A percentile compares a stretch with the other conserved stretches of the same genome.
These are phyloP conservation scores for Zele albiditarsus DNA, from an alignment of 2,888 invertebrate genomes.

Conservation along the genomic window DNA sequence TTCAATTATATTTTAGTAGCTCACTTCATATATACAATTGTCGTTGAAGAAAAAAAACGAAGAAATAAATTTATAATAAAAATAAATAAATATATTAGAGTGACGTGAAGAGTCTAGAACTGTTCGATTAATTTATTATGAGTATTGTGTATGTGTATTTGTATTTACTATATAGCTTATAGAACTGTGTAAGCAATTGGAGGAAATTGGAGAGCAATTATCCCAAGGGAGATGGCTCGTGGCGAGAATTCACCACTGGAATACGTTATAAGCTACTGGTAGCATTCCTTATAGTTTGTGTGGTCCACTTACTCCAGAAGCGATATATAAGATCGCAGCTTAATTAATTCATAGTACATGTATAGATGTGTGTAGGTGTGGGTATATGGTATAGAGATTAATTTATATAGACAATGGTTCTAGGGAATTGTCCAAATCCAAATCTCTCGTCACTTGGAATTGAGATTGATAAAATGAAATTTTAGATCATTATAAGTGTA, in stretches of 20 bases:
- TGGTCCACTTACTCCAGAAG: slow-evolving; percentile 14
- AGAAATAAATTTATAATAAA: not conserved
- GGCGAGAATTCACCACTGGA: slow-evolving; percentile 23
- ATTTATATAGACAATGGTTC: not conserved
- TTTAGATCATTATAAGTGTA: not conserved
- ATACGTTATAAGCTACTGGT: slow-evolving; percentile 26
- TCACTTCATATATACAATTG: slow-evolving; percentile 5
- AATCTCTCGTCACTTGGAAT: not conserved
- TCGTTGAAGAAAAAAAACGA: not conserved
- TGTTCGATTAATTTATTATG: slow-evolving; percentile 7
- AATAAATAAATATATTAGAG: not conserved
- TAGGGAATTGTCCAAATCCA: not conserved
- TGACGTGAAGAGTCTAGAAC: not conserved
- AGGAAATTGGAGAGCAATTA: slow-evolving; percentile 36
- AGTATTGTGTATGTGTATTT: not conserved
- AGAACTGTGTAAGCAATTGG: slow-evolving; percentile 13
- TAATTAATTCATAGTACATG: slow-evolving; percentile 23
- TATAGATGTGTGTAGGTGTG: not conserved
- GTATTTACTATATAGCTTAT: not conserved
- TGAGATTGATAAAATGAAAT: slow-evolving; percentile 16
- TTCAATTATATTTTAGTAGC: not conserved
- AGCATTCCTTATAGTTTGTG: slow-evolving; percentile 25
- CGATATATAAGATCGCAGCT: not conserved
- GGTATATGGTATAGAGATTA: not conserved
- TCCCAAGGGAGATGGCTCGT: slow-evolving; percentile 22